Base-by-base conservation (phyloP, 2,797 vertebrate species). In the Lepus townsendii region DNA sequence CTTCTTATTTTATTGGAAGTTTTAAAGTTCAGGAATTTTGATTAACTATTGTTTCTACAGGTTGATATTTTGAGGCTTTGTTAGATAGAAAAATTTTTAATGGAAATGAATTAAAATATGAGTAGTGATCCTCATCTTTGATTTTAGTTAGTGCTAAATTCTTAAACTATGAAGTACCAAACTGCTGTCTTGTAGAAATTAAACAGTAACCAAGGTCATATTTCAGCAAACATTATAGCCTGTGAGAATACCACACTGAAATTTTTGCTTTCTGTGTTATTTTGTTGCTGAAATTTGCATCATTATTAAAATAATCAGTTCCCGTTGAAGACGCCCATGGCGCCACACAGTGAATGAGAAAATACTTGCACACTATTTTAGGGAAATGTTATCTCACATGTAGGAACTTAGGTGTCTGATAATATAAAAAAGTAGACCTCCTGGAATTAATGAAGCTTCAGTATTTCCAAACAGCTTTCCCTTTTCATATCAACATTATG, bases 11-110 rank as follows among this genome's bases (percentile, higher is more conserved):
- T 54, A 72, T 52, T 52, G 14, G 22, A 32, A 66, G 7, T 20
- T 75, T 79, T 76, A 38, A 54, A 71, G 16, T 82, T 57, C 24
- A 83, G 78, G 26, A 22, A 66, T 42, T 24, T 27, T 12, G 50
- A 94, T 68, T 72, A 88, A 75, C 16, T 65, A 24, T 27, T 47
- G 11, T 77, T 85, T 91, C 54, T 90, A 35, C 72, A 83, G 75
- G 3, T 79, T n/a, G 27, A 38, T 47, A 71, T 22, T 84, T n/a
- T 88, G 1, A 2, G 35, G 42, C 75, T 27, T 88, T 83, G 50
- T 91, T 42, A 73, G 72, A 71, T 52, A 50, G 65, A 13, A 57
- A 60, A 22, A 54, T 24, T 73, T 75, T 77, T 94, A 62, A 83
- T 68, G 83, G 76, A 91, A 65, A 65, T 75, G 57, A 35, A 50